Percentiles rank a stretch among this genome's conserved stretches.
Conservation (phyloP, 2,888 invertebrate genomes). For the Cotesia congregata region DNA sequence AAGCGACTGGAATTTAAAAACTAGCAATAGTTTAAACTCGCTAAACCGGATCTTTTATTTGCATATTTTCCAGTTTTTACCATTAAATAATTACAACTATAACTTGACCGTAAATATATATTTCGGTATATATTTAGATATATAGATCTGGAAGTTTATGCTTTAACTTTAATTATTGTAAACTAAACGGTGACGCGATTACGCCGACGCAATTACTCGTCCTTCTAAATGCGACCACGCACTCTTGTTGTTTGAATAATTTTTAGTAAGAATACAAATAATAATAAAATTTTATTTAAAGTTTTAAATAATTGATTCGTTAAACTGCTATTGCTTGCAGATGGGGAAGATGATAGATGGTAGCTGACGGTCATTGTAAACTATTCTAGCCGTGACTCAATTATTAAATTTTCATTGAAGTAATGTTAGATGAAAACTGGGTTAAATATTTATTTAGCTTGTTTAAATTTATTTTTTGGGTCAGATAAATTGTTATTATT, state of each 20-base stretch:
- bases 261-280: too few relatives aligned
- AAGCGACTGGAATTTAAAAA: slow-evolving; percentile 43
- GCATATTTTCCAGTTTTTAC: neutral
- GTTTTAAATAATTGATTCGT: too few relatives aligned
- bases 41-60: slow-evolving; percentile 47
- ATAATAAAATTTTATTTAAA: too few relatives aligned
- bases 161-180: too few relatives aligned
- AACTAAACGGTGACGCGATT: too few relatives aligned
- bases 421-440: neutral
- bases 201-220: too few relatives aligned
- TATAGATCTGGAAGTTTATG: too few relatives aligned
- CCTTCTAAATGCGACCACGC: too few relatives aligned
- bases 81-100: neutral
- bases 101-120: neutral
- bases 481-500: too few relatives aligned
- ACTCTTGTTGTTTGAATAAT: too few relatives aligned
- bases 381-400: neutral
- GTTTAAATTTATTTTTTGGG: neutral
- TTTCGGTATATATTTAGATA: neutral
- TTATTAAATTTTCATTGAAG: neutral
- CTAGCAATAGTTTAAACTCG: slow-evolving; percentile 41
- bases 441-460: neutral
- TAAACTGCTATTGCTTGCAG: neutral
- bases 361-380: neutral
- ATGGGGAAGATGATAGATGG: neutral